These are phyloP conservation scores for Ibycter americanus DNA, from an alignment of 2,797 vertebrate genomes.

Conservation along the genomic window DNA sequence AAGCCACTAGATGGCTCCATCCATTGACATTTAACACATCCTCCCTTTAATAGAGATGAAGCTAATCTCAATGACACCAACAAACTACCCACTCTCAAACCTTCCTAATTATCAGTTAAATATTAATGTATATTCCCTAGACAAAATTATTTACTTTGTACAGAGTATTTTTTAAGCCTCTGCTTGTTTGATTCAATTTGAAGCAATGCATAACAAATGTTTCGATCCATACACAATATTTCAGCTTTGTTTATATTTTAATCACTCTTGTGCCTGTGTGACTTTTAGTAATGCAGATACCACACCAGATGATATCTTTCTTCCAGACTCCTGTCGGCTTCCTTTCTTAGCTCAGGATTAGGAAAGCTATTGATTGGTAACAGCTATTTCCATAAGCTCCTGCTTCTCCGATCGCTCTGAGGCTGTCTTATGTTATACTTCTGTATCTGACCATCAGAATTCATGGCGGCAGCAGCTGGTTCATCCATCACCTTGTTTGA, in stretches of 20 bases:
- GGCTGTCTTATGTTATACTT: accelerated
- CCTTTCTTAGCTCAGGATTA: not conserved
- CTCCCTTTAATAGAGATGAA: not conserved
- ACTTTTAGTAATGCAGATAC: not conserved
- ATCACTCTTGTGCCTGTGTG: not conserved
- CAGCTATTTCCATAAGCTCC: not conserved
- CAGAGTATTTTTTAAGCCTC: not conserved
- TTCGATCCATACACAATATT: not conserved
- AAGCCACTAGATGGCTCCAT: constrained; percentile 38
- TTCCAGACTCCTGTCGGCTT: not conserved
- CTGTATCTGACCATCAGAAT: not conserved
- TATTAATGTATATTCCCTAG: not conserved
- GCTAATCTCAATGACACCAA: not conserved
- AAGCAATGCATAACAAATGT: not conserved
- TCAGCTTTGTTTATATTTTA: not conserved
- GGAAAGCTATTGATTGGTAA: not conserved
- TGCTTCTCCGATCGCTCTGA: not conserved
- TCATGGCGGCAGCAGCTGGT: not conserved
- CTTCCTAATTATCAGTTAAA: not conserved
- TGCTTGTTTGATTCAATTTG: not conserved
- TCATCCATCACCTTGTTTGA: not conserved
- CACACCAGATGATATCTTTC: not conserved
- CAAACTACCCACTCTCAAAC: not conserved
- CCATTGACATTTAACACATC: not conserved
- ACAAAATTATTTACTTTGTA: constrained; percentile 3